Conservation (phyloP, 2,113 vertebrate species). For the Nesoenas mayeri region DNA sequence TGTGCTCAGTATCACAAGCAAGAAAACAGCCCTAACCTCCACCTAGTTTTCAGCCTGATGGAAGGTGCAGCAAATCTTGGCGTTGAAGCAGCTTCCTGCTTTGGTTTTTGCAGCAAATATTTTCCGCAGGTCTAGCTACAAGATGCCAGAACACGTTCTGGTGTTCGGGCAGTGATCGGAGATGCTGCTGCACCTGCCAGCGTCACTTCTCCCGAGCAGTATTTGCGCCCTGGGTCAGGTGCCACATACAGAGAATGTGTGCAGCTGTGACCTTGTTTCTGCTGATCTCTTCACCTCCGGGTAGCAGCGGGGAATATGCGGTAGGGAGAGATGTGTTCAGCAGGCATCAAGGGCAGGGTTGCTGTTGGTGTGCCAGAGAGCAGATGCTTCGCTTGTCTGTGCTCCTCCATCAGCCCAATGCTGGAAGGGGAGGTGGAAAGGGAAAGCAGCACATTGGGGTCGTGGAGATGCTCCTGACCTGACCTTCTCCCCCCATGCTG, state of each 20-base stretch:
- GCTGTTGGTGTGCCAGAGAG: not conserved
- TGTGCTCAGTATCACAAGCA: not conserved
- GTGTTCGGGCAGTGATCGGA: not conserved
- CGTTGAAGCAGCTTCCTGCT: not conserved
- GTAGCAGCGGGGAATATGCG: not conserved
- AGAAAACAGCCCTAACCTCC: not conserved
- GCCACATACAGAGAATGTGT: not conserved
- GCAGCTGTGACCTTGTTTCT: constrained; percentile 31
- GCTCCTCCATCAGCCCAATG: not conserved
- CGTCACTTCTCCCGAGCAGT: not conserved
- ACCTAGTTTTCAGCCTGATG: not conserved
- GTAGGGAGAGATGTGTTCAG: not conserved
- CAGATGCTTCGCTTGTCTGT: not conserved
- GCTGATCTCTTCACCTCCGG: not conserved
- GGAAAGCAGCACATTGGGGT: not conserved
- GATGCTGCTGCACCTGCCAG: not conserved
- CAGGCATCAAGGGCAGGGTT: not conserved
- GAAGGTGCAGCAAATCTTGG: not conserved
- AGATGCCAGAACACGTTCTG: not conserved
- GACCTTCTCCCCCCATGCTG: too few relatives aligned
- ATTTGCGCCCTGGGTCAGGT: not conserved
- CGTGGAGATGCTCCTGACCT: not conserved
- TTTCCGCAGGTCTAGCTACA: not conserved
- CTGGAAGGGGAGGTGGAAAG: not conserved
- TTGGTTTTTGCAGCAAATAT: not conserved